These are phyloP conservation scores for Ailurus styani DNA, from an alignment of 2,113 vertebrate species.

Conservation along the genomic window DNA sequence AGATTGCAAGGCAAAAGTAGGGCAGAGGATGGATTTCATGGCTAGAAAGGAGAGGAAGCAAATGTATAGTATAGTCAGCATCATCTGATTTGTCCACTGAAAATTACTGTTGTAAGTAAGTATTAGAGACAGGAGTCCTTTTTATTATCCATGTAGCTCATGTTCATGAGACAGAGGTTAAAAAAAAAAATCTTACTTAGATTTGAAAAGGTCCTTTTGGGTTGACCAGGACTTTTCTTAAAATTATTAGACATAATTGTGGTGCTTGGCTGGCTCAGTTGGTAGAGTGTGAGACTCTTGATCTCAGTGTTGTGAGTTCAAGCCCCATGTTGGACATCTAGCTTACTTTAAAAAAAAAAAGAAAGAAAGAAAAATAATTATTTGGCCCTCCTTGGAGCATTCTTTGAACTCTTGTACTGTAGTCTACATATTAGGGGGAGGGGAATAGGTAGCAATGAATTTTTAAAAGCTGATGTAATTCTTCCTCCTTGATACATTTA, in stretches of 20 bases:
- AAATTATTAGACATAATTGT: not conserved
- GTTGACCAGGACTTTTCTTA: not conserved
- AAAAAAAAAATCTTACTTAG: not conserved
- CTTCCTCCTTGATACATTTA: not conserved
- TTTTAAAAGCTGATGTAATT: slow-evolving; percentile 10
- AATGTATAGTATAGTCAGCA: not conserved
- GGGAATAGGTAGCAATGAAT: not conserved
- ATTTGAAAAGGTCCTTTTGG: not conserved
- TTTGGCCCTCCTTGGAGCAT: not conserved
- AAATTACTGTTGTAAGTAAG: not conserved
- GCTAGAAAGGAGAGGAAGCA: not conserved
- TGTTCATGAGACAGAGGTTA: not conserved
- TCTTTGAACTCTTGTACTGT: not conserved
- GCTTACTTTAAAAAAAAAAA: not conserved
- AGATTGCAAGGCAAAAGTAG: not conserved
- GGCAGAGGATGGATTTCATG: not conserved
- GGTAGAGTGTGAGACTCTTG: not conserved
- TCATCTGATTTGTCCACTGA: slow-evolving; percentile 8
- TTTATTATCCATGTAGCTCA: not conserved
- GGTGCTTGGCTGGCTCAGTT: not conserved
- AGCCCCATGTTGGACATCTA: not conserved
- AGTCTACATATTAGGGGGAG: not conserved
- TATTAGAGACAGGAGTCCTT: not conserved
- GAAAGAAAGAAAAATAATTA: not conserved
- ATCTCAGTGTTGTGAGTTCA: not conserved